phyloP scores from a whole-genome alignment of 1,140 invertebrate genomes.

The Aphaenogaster ashmeadi region DNA sequence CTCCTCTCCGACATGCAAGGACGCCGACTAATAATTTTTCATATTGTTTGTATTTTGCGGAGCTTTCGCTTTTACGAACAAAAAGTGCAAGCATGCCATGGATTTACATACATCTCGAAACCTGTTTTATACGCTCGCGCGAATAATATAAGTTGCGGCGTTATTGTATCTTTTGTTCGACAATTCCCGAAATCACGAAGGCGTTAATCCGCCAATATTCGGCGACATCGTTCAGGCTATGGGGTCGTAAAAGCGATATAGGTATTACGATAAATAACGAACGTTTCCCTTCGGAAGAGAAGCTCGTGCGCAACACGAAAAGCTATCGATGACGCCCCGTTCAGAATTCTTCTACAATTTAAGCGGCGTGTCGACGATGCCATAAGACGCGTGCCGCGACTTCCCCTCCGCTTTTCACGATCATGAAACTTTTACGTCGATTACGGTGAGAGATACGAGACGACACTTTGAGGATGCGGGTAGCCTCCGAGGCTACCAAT shows the following conservation, averaged over 20 bases:
- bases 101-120: slow-evolving; percentile 10
- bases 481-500: slow-evolving; percentile 80
- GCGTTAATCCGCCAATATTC: background rate
- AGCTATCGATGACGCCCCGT: background rate
- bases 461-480: slow-evolving; percentile 81
- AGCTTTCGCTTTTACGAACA: background rate
- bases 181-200: slow-evolving; percentile 3
- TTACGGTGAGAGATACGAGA: slow-evolving; percentile 69
- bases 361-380: background rate
- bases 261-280: background rate
- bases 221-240: background rate
- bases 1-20: background rate
- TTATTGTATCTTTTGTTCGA: background rate
- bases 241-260: background rate
- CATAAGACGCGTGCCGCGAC: slow-evolving; percentile 41
- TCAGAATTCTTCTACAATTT: background rate
- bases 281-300: background rate
- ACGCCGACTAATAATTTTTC: slow-evolving; percentile 8
- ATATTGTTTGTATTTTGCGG: background rate
- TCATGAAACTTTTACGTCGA: slow-evolving; percentile 48
- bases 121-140: slow-evolving; percentile 21
- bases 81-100: background rate
- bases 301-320: background rate
- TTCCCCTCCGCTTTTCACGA: slow-evolving; percentile 14
- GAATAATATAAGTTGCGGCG: background rate